Evolutionary conservation across 2,113 vertebrate genomes (phyloP), one percentile per base, ranked within the genome.

Genomic region (Rhinolophus sinicus): DNA sequence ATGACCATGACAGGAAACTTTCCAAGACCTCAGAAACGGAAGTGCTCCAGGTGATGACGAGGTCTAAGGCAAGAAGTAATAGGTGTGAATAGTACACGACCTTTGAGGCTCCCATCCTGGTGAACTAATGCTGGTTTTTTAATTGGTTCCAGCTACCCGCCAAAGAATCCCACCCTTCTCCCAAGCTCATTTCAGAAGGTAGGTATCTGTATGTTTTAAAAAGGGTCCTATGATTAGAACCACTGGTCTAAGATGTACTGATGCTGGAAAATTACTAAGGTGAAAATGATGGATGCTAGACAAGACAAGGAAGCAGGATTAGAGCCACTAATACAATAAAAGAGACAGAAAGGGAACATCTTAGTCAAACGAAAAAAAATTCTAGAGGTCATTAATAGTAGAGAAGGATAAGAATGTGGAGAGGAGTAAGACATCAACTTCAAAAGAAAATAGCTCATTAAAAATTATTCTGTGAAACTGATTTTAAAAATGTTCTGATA

Each of bases 391-490:
- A n/a, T n/a, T n/a, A 62, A 28, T 0, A 90, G 5, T 50, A 54
- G 56, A 82, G 30, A 88, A 88, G 19, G 38, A 24, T 22, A 56
- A 96, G 40, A 90, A 73, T 2, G 2, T 6, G n/a, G 13, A 62
- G 69, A 58, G n/a, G 87, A 75, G 60, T 44, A 26, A 72, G 40
- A 76, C 3, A 76, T 5, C 26, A 56, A 38, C 62, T 54, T 95
- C 33, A 82, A 95, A 96, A 95, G 44, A 93, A 69, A 95, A 90
- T 10, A 5, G 38, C 22, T 83, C 26, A 72, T 0, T 75, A 64
- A 76, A 76, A 92, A 87, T 56, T 35, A 19, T 56, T 77, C 50
- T 78, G 47, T 50, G 47, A 50, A 50, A 50, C 47, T 50, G 12
- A 50, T 50, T 50, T 50, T 50, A 60, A 60, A 60, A 60, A 60